Percentiles rank a stretch among this genome's conserved stretches.
Conservation (phyloP, 2,113 vertebrate genomes). For the Sceloporus undulatus region DNA sequence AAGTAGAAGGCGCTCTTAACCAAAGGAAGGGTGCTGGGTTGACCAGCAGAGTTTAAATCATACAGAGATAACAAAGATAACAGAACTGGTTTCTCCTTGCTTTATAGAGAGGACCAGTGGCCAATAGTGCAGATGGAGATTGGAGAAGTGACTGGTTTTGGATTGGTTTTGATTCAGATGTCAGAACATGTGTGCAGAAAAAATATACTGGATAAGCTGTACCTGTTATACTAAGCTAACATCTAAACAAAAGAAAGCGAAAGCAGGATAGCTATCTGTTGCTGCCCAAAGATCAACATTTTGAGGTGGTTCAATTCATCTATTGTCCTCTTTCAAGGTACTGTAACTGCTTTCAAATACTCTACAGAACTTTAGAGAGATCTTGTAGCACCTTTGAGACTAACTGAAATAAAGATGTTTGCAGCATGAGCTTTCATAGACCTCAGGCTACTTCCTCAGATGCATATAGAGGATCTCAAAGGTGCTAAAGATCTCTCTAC, state of each 20-base stretch:
- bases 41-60: background rate
- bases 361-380: no score
- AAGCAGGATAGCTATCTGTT: slow-evolving; percentile 17
- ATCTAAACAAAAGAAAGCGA: slow-evolving; percentile 21
- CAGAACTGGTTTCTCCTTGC: background rate
- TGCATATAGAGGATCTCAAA: no score
- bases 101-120: no score
- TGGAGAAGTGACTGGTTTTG: background rate
- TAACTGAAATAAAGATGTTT: no score
- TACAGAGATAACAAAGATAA: slow-evolving; percentile 33
- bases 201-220: background rate
- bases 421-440: no score
- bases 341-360: no score
- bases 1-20: slow-evolving; percentile 15
- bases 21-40: background rate
- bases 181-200: slow-evolving; percentile 21
- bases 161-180: background rate
- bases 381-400: no score
- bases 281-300: background rate
- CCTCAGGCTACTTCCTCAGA: no score
- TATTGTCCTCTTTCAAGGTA: background rate
- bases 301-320: background rate
- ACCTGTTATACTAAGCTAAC: slow-evolving; percentile 3
- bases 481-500: no score
- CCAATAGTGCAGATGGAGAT: background rate